Conservation (phyloP, 2,113 vertebrate species). For the Bubalus kerabau region DNA sequence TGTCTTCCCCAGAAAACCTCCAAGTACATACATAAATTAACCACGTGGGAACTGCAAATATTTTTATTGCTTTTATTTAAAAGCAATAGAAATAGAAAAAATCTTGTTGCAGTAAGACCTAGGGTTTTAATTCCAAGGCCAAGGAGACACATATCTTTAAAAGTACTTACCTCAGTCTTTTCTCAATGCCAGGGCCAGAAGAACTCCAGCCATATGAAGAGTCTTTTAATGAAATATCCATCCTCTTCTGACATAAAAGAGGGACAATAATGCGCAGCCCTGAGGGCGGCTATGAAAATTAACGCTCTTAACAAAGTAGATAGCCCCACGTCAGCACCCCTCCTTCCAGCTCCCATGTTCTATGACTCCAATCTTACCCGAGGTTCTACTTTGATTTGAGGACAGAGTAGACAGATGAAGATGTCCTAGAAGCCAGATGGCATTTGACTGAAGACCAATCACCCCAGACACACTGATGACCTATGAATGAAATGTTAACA, state of each 20-base stretch:
- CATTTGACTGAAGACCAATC: constrained; percentile 94
- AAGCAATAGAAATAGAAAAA: constrained; percentile 28
- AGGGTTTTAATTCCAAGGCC: constrained; percentile 13
- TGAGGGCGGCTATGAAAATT: neutral
- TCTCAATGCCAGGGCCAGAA: neutral
- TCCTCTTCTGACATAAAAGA: neutral
- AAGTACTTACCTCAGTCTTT: neutral
- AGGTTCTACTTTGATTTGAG: constrained; percentile 86
- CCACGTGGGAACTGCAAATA: neutral
- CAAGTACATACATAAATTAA: constrained; percentile 15
- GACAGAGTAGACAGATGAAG: constrained; percentile 90
- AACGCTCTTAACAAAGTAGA: neutral
- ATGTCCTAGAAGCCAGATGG: constrained; percentile 89
- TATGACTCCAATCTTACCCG: constrained; percentile 80
- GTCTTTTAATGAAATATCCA: neutral
- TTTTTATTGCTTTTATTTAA: constrained; percentile 38
- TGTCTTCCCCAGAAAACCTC: neutral
- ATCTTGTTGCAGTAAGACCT: neutral
- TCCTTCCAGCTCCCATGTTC: neutral
- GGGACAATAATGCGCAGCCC: neutral
- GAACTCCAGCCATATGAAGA: neutral
- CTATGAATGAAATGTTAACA: constrained; percentile 72
- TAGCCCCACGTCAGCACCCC: neutral
- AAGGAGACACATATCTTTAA: neutral
- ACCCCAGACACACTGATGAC: constrained; percentile 90